phyloP scores from a whole-genome alignment of 2,888 invertebrate species.

The Meghimatium bilineatum region DNA sequence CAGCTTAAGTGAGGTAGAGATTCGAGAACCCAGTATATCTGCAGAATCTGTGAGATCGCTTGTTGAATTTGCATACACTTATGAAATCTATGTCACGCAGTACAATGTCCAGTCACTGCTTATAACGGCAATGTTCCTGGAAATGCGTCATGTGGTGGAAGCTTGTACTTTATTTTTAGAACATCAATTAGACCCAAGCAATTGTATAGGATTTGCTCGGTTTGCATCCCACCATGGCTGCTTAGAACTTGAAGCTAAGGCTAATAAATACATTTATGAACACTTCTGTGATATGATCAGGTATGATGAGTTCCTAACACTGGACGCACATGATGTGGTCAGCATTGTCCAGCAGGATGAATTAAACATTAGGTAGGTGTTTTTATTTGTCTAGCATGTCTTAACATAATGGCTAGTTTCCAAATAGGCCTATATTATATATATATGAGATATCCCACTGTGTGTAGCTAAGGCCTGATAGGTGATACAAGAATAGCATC shows the following conservation, averaged over 20 bases:
- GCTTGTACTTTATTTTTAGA: conserved; percentile 95
- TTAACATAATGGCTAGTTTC: too few species aligned
- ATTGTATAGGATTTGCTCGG: conserved; percentile 94
- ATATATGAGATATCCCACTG: too few species aligned
- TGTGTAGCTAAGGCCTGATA: too few species aligned
- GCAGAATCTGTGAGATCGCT: conserved; percentile 91
- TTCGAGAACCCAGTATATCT: conserved; percentile 72
- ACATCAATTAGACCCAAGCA: conserved; percentile 92
- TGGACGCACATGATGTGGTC: conserved; percentile 88
- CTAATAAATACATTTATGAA: conserved; percentile 73
- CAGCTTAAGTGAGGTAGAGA: conserved; percentile 88
- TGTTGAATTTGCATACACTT: conserved; percentile 94
- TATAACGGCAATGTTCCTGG: conserved; percentile 95
- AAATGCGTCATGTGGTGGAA: conserved; percentile 80
- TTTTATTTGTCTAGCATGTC: neutral
- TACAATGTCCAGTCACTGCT: conserved; percentile 92
- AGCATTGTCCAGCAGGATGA: conserved; percentile 91
- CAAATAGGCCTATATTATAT: too few species aligned
- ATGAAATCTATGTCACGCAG: conserved; percentile 91
- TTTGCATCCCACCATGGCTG: conserved; percentile 96
- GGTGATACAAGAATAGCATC: too few species aligned
- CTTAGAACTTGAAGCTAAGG: conserved; percentile 83
- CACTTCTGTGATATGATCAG: conserved; percentile 83
- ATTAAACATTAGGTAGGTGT: conserved; percentile 84
- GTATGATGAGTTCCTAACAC: conserved; percentile 93